Evolutionary conservation across 2,888 invertebrate species (phyloP), one percentile per base, ranked within the genome.

Genomic region (Atrina japonica): DNA sequence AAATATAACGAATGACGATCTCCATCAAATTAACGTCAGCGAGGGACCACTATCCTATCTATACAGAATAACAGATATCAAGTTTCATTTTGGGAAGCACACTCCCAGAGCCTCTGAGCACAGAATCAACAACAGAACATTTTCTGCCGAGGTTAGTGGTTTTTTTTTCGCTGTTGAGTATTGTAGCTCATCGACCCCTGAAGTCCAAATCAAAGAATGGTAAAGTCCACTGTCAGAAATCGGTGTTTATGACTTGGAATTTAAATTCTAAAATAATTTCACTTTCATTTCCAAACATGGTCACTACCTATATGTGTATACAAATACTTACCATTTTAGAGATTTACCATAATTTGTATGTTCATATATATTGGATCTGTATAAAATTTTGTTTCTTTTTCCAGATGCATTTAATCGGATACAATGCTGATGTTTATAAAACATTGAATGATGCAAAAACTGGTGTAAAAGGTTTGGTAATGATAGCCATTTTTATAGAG

Each of bases 21-120:
- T 60, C 23, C 94, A 94, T 88, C 95, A 95, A 87, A 95, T 98
- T 87, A 98, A 98, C 92, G 95, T 99, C 87, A 97, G 97, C 0
- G 97, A 97, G 0, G 99, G 99, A 2, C 98, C 99, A 0, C 93
- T 98, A 61, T 96, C 97, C 76, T 98, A 98, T 92, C 95, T 95
- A 87, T 98, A 98, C 92, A 96, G 96, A 91, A 95, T 98, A 90
- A 96, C 97, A 89, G 97, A 98, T 92, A 95, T 98, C 82, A 97
- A 97, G 91, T 94, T 89, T 9, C 88, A 88, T 72, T 88, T 89
- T 65, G 89, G 89, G 41, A 82, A 95, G 78, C 76, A 78, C 21
- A 97, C 98, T 91, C 95, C 95, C 88, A 94, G 94, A 83, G 99
- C 99, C n/a, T 98, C 98, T 11, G 99, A 99, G 90, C 99, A 99